phyloP scores from a whole-genome alignment of 1,140 invertebrate genomes.

The Lordiphosa stackelbergi region DNA sequence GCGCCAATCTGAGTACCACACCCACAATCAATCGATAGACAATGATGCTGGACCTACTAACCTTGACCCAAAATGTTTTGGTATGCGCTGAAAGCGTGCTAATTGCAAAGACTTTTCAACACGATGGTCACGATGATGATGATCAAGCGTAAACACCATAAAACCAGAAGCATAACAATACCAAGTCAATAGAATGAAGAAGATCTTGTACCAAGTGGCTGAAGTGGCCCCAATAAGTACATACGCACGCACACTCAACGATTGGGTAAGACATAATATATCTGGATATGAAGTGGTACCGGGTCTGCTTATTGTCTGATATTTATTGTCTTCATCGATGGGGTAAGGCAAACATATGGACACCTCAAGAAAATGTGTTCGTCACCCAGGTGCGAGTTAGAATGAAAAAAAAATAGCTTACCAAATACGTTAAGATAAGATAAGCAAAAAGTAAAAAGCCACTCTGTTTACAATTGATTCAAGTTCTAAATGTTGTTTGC shows the following conservation, averaged over 20 bases:
- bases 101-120: conserved; percentile 63
- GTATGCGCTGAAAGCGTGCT: conserved; percentile 64
- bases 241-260: too few relatives aligned
- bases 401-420: conserved; percentile 7
- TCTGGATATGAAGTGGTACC: too few relatives aligned
- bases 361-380: conserved; percentile 9
- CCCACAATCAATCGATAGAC: too few relatives aligned
- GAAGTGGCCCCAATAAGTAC: too few relatives aligned
- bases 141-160: conserved; percentile 66
- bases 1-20: not conserved
- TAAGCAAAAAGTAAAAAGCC: conserved; percentile 18
- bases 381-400: conserved; percentile 21
- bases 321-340: too few relatives aligned
- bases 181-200: conserved; percentile 6
- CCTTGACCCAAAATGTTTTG: conserved; percentile 58
- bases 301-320: too few relatives aligned
- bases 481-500: conserved; percentile 35
- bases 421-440: conserved; percentile 31
- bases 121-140: conserved; percentile 28
- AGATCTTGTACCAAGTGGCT: not conserved
- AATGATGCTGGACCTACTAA: conserved; percentile 26
- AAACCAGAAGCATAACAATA: conserved; percentile 17
- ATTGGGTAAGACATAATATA: too few relatives aligned
- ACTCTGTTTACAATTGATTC: conserved; percentile 32
- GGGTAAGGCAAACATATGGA: conserved; percentile 5